These are phyloP conservation scores for Setipinna tenuifilis DNA, from an alignment of 2,797 vertebrate genomes.

Conservation along the genomic window DNA sequence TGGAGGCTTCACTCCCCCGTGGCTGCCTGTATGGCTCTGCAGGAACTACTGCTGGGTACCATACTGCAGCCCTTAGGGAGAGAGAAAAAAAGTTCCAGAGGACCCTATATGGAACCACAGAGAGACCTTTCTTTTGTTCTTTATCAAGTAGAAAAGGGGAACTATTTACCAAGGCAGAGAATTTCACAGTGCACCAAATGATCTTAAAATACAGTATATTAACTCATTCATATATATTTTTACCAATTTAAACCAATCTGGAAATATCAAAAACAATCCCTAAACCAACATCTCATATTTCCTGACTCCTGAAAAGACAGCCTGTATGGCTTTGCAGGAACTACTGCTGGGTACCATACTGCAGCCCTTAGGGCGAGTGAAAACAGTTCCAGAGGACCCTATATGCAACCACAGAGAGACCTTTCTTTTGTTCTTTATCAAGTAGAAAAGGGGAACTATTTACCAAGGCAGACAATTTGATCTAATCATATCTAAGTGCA, in stretches of 20 bases:
- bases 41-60: background rate
- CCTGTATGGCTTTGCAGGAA: background rate
- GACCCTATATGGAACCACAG: background rate
- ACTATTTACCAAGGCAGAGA: background rate
- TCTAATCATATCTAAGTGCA: background rate
- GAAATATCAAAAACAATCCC: background rate
- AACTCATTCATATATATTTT: too few relatives aligned
- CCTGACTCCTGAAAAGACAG: background rate
- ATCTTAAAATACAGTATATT: too few relatives aligned
- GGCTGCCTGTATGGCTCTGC: background rate
- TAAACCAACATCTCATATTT: background rate
- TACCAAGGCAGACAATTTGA: background rate
- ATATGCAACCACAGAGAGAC: background rate
- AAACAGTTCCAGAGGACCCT: background rate
- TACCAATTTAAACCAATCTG: too few relatives aligned
- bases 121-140: background rate
- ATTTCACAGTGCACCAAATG: background rate
- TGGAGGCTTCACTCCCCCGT: background rate
- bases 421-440: background rate
- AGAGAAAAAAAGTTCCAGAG: background rate
- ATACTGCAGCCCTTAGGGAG: background rate
- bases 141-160: background rate
- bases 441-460: background rate
- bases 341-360: conserved; percentile 1
- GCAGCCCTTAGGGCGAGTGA: background rate